These are phyloP conservation scores for Lonchura striata DNA, from an alignment of 2,113 vertebrate genomes.

Conservation along the genomic window DNA sequence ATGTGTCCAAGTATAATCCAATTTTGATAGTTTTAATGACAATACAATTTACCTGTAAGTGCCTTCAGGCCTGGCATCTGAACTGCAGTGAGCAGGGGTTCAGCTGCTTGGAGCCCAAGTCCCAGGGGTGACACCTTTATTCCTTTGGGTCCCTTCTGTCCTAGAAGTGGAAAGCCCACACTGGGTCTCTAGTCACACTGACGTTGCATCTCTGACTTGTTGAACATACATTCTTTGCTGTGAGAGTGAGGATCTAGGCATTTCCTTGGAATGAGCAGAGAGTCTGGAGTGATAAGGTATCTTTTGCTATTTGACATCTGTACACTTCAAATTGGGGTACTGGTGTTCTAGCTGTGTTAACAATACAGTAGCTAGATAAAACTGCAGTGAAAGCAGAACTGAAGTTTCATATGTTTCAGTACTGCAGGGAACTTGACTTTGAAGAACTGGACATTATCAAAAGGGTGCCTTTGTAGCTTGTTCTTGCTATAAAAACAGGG, in stretches of 20 bases:
- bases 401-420: neutral
- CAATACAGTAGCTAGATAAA: neutral
- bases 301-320: neutral
- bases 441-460: neutral
- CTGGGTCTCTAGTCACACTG: neutral
- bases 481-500: constrained; percentile 22
- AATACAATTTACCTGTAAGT: neutral
- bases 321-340: neutral
- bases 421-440: neutral
- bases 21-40: constrained; percentile 1
- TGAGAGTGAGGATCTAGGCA: neutral
- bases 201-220: neutral
- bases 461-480: constrained; percentile 17
- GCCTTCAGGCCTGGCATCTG: neutral
- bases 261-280: neutral
- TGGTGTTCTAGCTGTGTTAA: neutral
- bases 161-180: neutral
- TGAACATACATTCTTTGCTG: neutral
- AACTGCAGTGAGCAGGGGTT: neutral
- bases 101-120: neutral
- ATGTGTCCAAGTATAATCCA: constrained; percentile 21
- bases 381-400: neutral
- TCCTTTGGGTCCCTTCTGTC: neutral
- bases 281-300: neutral
- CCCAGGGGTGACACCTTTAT: neutral